These are phyloP conservation scores for Micrasema minimum DNA, from an alignment of 1,140 invertebrate species.

Conservation along the genomic window DNA sequence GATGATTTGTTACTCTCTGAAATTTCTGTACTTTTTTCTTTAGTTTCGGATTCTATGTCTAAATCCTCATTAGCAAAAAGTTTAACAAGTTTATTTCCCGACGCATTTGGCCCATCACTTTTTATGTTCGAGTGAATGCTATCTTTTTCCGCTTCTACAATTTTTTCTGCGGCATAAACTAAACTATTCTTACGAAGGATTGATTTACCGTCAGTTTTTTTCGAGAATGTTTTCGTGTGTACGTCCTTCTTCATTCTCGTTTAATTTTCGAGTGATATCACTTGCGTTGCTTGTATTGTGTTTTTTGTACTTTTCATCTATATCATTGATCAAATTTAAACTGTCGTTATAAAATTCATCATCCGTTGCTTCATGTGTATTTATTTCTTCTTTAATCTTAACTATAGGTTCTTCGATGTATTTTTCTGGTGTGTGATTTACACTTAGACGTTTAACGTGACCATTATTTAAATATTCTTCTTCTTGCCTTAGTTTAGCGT, in stretches of 20 bases:
- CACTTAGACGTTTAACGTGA: constrained; percentile 57
- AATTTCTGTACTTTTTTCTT: constrained; percentile 19
- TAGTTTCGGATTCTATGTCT: background rate
- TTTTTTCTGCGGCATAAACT: constrained; percentile 27
- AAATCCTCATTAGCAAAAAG: constrained; percentile 12
- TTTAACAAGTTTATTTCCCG: constrained; percentile 21
- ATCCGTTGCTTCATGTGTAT: constrained; percentile 40
- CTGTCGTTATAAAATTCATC: constrained; percentile 33
- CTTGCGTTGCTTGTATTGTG: too few species aligned
- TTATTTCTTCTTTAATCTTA: constrained; percentile 33
- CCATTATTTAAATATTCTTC: constrained; percentile 54
- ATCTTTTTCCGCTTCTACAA: constrained; percentile 42
- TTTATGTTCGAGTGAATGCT: constrained; percentile 10
- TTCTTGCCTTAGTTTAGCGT: constrained; percentile 71
- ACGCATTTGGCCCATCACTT: constrained; percentile 8
- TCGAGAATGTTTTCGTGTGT: constrained; percentile 6
- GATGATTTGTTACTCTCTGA: constrained; percentile 35
- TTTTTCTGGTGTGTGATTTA: constrained; percentile 7
- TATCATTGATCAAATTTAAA: constrained; percentile 34
- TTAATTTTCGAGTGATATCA: background rate
- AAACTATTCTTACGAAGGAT: background rate
- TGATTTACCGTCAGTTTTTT: background rate
- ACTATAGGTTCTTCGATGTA: background rate
- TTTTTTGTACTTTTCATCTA: constrained; percentile 4
- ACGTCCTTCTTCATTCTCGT: background rate